Evolutionary conservation across 2,797 vertebrate species (phyloP).

Genomic region (Thunnus albacares): DNA sequence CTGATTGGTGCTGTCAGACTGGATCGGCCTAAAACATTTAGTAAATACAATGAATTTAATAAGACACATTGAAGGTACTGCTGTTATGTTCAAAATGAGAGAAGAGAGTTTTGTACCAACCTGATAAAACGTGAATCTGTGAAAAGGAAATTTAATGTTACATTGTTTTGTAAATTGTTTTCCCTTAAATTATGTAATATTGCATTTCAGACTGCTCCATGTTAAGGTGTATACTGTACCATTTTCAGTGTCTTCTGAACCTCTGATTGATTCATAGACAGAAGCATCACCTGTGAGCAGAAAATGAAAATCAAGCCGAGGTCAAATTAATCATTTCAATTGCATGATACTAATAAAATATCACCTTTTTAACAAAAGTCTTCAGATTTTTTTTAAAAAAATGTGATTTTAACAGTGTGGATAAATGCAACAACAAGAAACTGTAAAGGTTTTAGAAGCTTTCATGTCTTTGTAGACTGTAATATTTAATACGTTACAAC

Average conservation of each 20-base stretch:
- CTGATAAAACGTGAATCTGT: no score
- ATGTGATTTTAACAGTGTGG: no score
- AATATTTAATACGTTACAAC: no score
- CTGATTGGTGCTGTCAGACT: no score
- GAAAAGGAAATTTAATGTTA: background rate
- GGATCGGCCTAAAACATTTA: no score
- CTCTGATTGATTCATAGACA: background rate
- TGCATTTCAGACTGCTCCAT: background rate
- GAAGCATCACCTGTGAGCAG: background rate
- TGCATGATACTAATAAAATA: background rate
- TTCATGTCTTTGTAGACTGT: no score
- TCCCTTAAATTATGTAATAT: background rate
- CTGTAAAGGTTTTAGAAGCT: no score
- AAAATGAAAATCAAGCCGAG: background rate
- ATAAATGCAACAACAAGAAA: no score
- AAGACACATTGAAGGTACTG: no score
- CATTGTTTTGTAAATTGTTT: fast-evolving
- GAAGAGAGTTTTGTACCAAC: no score
- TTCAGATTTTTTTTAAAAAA: background rate
- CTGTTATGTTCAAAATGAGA: no score
- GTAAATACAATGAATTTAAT: no score
- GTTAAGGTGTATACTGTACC: background rate
- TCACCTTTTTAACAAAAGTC: background rate
- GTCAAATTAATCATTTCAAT: background rate
- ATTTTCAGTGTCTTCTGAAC: fast-evolving